phyloP scores from a whole-genome alignment of 2,113 vertebrate genomes.

The Cyanocitta stelleri region DNA sequence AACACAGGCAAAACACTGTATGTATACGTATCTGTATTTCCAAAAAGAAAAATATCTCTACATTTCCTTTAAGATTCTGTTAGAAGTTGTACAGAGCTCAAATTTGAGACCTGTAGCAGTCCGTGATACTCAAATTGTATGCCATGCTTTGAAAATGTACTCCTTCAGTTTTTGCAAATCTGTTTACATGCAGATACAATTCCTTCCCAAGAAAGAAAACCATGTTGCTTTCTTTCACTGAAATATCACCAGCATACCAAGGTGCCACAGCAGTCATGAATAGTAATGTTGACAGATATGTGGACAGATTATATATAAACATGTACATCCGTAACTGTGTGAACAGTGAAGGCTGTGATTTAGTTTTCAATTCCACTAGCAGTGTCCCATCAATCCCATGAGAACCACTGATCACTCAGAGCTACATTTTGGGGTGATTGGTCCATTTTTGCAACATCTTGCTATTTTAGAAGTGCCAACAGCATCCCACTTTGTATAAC shows the following conservation, averaged over 20 bases:
- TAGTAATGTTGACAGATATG: constrained; percentile 46
- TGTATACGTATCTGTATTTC: neutral
- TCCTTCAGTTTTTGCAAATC: neutral
- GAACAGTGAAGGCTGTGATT: constrained; percentile 32
- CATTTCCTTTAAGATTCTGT: neutral
- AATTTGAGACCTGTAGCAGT: neutral
- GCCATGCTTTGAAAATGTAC: neutral
- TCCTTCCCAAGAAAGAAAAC: constrained; percentile 59
- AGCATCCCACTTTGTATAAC: neutral
- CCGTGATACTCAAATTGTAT: neutral
- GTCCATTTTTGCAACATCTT: constrained; percentile 36
- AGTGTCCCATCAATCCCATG: constrained; percentile 10
- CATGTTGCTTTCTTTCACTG: constrained; percentile 72
- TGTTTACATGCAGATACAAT: constrained; percentile 62
- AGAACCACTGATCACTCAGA: constrained; percentile 35
- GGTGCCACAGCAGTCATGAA: constrained; percentile 45
- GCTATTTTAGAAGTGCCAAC: neutral
- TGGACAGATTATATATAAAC: constrained; percentile 52
- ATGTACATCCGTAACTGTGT: neutral
- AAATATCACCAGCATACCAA: constrained; percentile 72
- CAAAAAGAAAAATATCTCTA: neutral
- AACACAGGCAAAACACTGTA: neutral
- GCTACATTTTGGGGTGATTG: constrained; percentile 38
- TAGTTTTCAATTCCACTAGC: constrained; percentile 44
- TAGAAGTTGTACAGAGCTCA: neutral